Conservation (phyloP, 2,797 vertebrate species). For the Rhabdophis nuchalis region DNA sequence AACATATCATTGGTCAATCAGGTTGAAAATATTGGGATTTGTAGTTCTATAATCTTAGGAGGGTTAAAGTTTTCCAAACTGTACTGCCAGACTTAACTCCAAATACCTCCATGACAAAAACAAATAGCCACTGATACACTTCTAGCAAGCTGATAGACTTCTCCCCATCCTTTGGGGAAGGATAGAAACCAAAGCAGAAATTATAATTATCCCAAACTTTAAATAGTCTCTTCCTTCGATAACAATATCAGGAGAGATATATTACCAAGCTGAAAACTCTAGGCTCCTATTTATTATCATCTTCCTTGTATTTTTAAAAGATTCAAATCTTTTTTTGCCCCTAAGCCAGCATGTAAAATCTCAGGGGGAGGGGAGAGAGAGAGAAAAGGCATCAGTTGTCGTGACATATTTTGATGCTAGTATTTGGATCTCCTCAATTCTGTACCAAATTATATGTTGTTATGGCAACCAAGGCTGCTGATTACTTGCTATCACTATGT, state of each 20-base stretch:
- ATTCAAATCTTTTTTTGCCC: neutral
- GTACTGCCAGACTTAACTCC: neutral
- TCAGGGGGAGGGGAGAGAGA: neutral
- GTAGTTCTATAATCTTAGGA: neutral
- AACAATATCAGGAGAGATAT: neutral
- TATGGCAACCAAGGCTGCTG: constrained; percentile 4
- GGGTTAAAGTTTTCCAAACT: neutral
- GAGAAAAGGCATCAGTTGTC: neutral
- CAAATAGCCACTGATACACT: neutral
- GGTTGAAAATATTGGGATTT: neutral
- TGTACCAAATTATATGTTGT: constrained; percentile 10
- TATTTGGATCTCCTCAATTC: constrained; percentile 9
- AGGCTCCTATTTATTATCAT: neutral
- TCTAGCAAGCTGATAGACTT: neutral
- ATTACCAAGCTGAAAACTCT: neutral
- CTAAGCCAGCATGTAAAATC: neutral
- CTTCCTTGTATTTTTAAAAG: neutral
- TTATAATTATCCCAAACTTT: neutral
- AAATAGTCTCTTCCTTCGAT: neutral
- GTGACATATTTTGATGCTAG: constrained; percentile 3
- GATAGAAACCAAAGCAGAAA: neutral
- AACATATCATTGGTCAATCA: neutral
- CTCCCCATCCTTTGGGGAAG: no score
- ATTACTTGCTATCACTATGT: neutral
- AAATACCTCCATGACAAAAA: neutral